A percentile compares a stretch with the other conserved stretches of the same genome.
These are phyloP conservation scores for Malurus melanocephalus DNA, from an alignment of 2,113 vertebrate species.

Conservation along the genomic window DNA sequence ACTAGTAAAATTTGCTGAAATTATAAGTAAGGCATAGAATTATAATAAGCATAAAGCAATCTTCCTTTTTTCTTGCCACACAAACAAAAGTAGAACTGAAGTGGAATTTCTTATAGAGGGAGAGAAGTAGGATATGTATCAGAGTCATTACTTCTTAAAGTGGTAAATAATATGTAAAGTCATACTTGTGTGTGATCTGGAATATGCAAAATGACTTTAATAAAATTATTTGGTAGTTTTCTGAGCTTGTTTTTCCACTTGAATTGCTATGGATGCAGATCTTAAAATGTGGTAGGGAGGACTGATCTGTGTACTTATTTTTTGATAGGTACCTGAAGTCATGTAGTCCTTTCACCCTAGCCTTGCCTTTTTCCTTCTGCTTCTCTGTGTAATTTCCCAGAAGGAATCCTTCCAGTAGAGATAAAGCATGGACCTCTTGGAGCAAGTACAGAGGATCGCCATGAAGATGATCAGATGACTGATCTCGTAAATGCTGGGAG, in stretches of 20 bases:
- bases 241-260: not conserved
- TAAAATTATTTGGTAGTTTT: not conserved
- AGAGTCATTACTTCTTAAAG: not conserved
- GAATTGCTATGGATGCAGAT: not conserved
- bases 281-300: not conserved
- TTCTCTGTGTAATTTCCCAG: not conserved
- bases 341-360: not conserved
- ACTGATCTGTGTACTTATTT: not conserved
- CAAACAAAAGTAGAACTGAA: not conserved
- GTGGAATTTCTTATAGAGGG: not conserved
- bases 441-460: not conserved
- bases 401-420: not conserved
- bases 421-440: not conserved
- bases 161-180: not conserved
- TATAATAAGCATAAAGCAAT: not conserved
- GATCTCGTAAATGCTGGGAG: not conserved
- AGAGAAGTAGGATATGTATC: not conserved
- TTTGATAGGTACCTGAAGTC: not conserved
- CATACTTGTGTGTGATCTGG: not conserved
- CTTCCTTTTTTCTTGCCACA: not conserved
- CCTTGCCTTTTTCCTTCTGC: not conserved
- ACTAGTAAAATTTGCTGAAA: not conserved
- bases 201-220: not conserved
- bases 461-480: not conserved
- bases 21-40: not conserved